Base-by-base conservation (phyloP, 2,888 invertebrate species). In the Cerceris ruficornis region DNA sequence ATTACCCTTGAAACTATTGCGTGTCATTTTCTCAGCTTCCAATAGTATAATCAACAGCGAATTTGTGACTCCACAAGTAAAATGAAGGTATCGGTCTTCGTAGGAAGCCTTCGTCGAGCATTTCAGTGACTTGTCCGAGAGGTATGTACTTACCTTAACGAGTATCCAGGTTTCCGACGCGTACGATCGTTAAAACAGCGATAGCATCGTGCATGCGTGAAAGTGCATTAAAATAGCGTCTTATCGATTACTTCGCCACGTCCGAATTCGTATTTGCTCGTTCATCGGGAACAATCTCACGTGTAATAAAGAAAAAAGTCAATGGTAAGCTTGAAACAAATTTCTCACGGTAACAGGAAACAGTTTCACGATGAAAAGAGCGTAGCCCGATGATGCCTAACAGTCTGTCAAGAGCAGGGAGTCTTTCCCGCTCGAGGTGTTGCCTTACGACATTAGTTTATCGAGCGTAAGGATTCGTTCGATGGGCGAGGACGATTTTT, bases 401-500 rank as follows among this genome's bases (percentile, higher is more conserved):
- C 46, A 11, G 46, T 46, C 46, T 11, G 46, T 46, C 46, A 46
- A 11, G 46, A 46, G 11, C 46, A 8, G 11, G 46, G 46, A 46
- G 9, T 6, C 46, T 11, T 8, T 46, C 8, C 46, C 46, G 9
- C 9, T 11, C 9, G 11, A 46, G 50, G 50, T 50, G n/a, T 68
- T 46, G 39, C 58, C 62, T 68, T 59, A 64, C 59, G 49, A 61
- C 50, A 46, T 58, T 43, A 66, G 59, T 64, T 57, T 11, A 43
- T 42, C 39, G 60, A 7, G 28, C 28, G 39, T 49, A 17, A 41
- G 39, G 15, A 11, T n/a, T 54, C 9, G 14, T 6, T 6, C 0
- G 6, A 15, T 49, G 41, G 50, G 41, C 6, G 28, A 41, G 14
- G 52, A 55, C 17, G 77, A 72, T 72, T 69, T 77, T 67, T 77